These are phyloP conservation scores for Galeopterus variegatus DNA, from an alignment of 2,113 vertebrate species.

Conservation along the genomic window DNA sequence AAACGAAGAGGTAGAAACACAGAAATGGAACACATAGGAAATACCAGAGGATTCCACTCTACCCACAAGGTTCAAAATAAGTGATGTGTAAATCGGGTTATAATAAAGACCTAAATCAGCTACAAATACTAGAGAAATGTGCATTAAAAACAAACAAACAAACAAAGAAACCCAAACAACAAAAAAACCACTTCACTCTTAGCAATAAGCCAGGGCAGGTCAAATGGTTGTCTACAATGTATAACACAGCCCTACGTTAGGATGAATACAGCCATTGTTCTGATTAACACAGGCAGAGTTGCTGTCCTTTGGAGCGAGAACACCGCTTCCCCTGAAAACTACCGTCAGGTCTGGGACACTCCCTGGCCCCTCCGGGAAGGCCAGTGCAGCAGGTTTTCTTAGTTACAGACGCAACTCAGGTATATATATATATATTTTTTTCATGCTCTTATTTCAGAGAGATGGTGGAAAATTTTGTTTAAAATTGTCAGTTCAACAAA, in stretches of 20 bases:
- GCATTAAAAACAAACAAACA: neutral
- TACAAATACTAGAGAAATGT: neutral
- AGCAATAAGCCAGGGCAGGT: no score
- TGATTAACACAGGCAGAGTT: neutral
- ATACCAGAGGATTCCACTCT: neutral
- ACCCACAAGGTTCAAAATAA: neutral
- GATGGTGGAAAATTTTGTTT: neutral
- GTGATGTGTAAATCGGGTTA: neutral
- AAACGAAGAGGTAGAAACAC: neutral
- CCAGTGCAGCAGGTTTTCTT: no score
- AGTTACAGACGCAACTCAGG: rapidly evolving
- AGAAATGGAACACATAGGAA: neutral
- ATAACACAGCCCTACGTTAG: rapidly evolving
- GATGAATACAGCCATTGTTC: neutral
- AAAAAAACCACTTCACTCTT: neutral
- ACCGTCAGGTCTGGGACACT: rapidly evolving
- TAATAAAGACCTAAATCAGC: neutral
- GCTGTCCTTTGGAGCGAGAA: neutral
- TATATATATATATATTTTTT: no score
- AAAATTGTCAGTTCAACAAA: neutral
- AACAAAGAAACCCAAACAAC: no score
- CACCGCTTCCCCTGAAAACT: rapidly evolving
- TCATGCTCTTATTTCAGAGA: neutral
- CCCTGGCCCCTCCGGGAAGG: no score
- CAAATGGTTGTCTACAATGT: rapidly evolving